These are phyloP conservation scores for Taeniopygia guttata DNA, from an alignment of 2,797 vertebrate genomes.

Conservation along the genomic window DNA sequence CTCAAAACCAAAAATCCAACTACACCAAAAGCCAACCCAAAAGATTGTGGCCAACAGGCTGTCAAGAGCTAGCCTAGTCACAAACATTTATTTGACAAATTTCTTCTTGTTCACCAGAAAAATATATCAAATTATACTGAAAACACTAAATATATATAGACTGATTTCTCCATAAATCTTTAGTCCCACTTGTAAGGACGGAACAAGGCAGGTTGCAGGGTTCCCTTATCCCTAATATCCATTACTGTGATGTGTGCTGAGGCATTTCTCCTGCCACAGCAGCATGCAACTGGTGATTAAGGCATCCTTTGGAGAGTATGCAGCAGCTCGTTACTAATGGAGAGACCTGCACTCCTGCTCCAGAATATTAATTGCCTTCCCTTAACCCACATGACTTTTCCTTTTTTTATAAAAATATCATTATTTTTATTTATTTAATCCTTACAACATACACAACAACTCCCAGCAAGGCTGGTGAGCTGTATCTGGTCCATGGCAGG, in stretches of 20 bases:
- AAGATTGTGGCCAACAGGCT: neutral
- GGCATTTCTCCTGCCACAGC: neutral
- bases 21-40: neutral
- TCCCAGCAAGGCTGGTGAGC: neutral
- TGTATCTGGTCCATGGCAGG: neutral
- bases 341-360: neutral
- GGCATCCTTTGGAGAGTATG: neutral
- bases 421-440: neutral
- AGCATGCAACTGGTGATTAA: neutral
- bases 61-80: neutral
- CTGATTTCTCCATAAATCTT: neutral
- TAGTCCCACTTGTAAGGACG: neutral
- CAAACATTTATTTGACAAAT: neutral
- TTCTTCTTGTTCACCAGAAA: neutral
- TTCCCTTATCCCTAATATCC: neutral
- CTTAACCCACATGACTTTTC: neutral
- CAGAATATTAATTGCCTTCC: neutral
- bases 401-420: neutral
- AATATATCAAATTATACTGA: neutral
- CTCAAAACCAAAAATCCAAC: neutral
- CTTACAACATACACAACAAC: rapidly evolving
- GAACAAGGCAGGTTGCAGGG: neutral
- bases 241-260: neutral
- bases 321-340: neutral
- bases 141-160: rapidly evolving